Base-by-base conservation (phyloP, 1,140 invertebrate genomes). In the Theocolax elegans region DNA sequence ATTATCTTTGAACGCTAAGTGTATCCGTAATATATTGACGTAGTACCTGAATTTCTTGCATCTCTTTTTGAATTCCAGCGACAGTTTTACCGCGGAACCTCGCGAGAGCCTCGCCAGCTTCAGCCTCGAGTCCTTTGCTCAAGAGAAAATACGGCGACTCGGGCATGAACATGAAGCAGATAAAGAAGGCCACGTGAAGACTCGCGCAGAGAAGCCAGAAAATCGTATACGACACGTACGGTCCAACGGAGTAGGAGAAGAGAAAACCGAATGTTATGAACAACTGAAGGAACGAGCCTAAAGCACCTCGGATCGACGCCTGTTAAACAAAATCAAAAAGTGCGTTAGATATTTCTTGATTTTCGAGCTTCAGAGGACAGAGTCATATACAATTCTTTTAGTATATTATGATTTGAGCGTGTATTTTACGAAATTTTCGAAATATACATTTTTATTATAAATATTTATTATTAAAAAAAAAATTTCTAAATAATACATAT, bases 251-350 rank as follows among this genome's bases (percentile, higher is more conserved):
- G 79, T 95, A 97, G 0, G 92, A 87, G 29, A 92, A 88, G 0
- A 96, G 80, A 73, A 96, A 91, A 8, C 96, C 96, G 15, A 92
- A 71, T 13, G 89, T 89, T 48, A 92, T 90, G 75, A 93, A 93
- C 4, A 94, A 82, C 77, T 96, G 94, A 72, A 95, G 90, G 66
- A 94, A 90, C 0, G 94, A 93, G 15, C 94, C 94, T 0, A 96
- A 83, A 1, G 92, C 88, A 9, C 95, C 95, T 73, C 95, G 87
- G 1, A 92, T 79, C 77, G 74, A 89, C 83, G 83, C 90, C 88
- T 90, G 75, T 25, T 72, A 76, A 51, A 54, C 15, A 35, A 23
- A 40, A 23, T n/a, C n/a, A n/a, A n/a, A n/a, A n/a, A n/a, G n/a
- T n/a, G n/a, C n/a, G n/a, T n/a, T n/a, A n/a, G n/a, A n/a, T n/a